Percentiles rank a stretch among this genome's conserved stretches.
phyloP scores from a whole-genome alignment of 1,140 invertebrate genomes.

The Hermatobates lingyangjiaoensis region DNA sequence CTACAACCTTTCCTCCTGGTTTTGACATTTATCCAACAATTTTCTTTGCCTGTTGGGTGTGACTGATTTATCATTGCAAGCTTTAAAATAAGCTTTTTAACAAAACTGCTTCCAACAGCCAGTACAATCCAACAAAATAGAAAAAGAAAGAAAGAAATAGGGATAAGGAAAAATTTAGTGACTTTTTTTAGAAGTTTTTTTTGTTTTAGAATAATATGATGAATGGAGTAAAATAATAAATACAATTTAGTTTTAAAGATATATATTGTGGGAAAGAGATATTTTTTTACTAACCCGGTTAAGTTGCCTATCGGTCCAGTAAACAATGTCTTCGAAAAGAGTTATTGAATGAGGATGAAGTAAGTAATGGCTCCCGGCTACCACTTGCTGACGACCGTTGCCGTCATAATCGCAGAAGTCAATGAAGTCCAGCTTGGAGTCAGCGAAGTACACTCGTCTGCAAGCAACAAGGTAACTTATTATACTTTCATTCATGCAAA shows the following conservation, averaged over 20 bases:
- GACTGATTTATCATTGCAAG: too few species aligned
- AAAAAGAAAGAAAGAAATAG: too few species aligned
- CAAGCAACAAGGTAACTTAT: too few species aligned
- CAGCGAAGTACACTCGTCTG: slow-evolving; percentile 94
- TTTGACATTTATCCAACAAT: too few species aligned
- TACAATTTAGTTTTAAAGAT: neutral
- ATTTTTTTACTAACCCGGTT: slow-evolving; percentile 43
- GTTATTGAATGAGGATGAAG: slow-evolving; percentile 90
- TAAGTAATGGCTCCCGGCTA: slow-evolving; percentile 74
- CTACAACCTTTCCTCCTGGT: too few species aligned
- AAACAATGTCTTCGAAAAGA: slow-evolving; percentile 79
- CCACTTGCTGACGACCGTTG: slow-evolving; percentile 63
- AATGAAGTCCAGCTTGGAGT: slow-evolving; percentile 94
- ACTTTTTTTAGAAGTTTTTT: neutral
- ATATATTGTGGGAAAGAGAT: neutral
- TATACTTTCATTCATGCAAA: too few species aligned
- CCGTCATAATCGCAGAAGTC: slow-evolving; percentile 97
- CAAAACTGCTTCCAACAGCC: too few species aligned
- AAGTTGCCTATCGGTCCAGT: slow-evolving; percentile 89
- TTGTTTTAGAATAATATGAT: too few species aligned
- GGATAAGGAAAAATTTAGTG: too few species aligned
- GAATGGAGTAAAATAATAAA: neutral
- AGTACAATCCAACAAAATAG: too few species aligned
- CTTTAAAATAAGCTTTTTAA: too few species aligned
- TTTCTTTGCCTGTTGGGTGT: too few species aligned